Percentiles rank a stretch among this genome's conserved stretches.
phyloP scores from a whole-genome alignment of 2,888 invertebrate species.

The Drosophila hawaiiensis region DNA sequence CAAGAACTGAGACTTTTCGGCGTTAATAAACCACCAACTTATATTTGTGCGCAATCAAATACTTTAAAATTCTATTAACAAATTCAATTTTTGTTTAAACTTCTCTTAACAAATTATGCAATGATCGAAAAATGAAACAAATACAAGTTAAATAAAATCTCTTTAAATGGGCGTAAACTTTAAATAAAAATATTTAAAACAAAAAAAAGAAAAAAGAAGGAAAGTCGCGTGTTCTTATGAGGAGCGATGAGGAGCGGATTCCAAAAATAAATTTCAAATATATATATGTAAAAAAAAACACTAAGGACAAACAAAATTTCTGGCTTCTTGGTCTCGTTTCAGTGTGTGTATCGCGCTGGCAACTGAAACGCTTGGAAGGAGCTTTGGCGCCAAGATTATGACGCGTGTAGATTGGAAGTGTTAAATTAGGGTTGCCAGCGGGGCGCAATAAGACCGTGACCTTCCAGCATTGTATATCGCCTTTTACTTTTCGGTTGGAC shows the following conservation, averaged over 20 bases:
- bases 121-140: constrained; percentile 44
- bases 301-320: constrained; percentile 64
- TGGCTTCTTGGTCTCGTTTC: constrained; percentile 44
- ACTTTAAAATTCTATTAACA: constrained; percentile 23
- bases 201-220: constrained; percentile 29
- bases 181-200: constrained; percentile 51
- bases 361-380: constrained; percentile 47
- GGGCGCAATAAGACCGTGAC: constrained; percentile 30
- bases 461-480: constrained; percentile 38
- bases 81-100: constrained; percentile 52
- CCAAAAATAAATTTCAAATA: constrained; percentile 19
- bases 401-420: constrained; percentile 60
- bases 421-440: constrained; percentile 45
- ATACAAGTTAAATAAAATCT: constrained; percentile 50
- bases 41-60: constrained; percentile 10
- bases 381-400: constrained; percentile 57
- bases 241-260: neutral
- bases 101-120: constrained; percentile 54
- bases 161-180: constrained; percentile 50
- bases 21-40: constrained; percentile 9
- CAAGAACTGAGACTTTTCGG: neutral
- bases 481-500: constrained; percentile 46
- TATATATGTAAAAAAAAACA: constrained; percentile 49
- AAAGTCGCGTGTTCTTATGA: constrained; percentile 30
- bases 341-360: constrained; percentile 39